A percentile compares a stretch with the other conserved stretches of the same genome.
Evolutionary conservation across 2,797 vertebrate genomes (phyloP).

Genomic region (Ctenopoma multispine): DNA sequence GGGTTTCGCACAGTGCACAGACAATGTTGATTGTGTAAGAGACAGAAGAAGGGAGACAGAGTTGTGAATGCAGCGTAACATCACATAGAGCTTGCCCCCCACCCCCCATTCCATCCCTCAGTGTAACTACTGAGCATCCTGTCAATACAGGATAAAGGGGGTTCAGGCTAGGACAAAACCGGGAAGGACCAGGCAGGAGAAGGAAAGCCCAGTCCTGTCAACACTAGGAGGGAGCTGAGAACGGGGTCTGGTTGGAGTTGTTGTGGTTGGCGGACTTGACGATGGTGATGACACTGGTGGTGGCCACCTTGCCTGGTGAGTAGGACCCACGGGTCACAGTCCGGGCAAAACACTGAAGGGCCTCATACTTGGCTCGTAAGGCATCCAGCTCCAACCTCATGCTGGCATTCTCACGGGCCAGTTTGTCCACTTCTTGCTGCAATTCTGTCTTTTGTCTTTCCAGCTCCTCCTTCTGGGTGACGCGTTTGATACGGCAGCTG

Average conservation of each 20-base stretch:
- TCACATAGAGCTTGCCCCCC: constrained; percentile 65
- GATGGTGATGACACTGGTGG: constrained; percentile 99
- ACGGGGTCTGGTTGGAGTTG: constrained; percentile 87
- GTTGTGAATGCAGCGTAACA: constrained; percentile 69
- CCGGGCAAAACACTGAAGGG: constrained; percentile 96
- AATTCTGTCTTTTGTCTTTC: constrained; percentile 94
- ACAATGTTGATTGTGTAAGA: constrained; percentile 63
- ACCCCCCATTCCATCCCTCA: constrained; percentile 60
- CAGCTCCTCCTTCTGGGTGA: constrained; percentile 98
- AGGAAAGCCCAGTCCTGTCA: constrained; percentile 63
- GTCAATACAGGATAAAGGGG: constrained; percentile 68
- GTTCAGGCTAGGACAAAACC: constrained; percentile 64
- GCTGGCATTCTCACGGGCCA: constrained; percentile 96
- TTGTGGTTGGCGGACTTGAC: constrained; percentile 93
- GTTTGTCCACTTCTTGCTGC: constrained; percentile 97
- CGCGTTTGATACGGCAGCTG: constrained; percentile 98
- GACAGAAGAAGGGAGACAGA: constrained; percentile 62
- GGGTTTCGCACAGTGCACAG: constrained; percentile 83
- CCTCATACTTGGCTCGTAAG: constrained; percentile 95
- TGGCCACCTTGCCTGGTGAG: constrained; percentile 89
- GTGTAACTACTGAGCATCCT: constrained; percentile 75
- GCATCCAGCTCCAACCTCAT: constrained; percentile 96
- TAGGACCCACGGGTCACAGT: constrained; percentile 93
- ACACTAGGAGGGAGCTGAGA: constrained; percentile 93
- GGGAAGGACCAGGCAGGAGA: constrained; percentile 74